A percentile compares a stretch with the other conserved stretches of the same genome.
phyloP scores from a whole-genome alignment of 2,888 invertebrate species.

The Eupithecia subfuscata region DNA sequence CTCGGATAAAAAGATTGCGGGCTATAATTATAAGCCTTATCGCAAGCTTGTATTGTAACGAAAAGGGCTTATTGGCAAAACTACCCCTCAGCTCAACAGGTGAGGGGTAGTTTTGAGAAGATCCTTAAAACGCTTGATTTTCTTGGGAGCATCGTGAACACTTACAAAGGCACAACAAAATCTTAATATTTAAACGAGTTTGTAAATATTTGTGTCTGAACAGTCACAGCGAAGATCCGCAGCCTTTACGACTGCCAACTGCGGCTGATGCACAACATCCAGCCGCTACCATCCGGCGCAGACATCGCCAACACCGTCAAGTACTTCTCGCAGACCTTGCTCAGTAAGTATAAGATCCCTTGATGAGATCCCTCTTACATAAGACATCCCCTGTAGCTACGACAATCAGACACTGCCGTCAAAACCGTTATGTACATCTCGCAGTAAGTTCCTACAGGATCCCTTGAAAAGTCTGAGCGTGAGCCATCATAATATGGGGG shows the following conservation, averaged over 20 bases:
- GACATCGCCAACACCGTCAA: slow-evolving; percentile 99
- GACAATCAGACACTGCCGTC: slow-evolving; percentile 95
- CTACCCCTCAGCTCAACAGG: neutral
- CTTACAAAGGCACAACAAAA: neutral
- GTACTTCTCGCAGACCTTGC: slow-evolving; percentile 98
- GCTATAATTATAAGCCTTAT: neutral
- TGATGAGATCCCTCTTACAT: neutral
- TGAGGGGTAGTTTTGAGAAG: neutral
- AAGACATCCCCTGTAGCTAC: slow-evolving; percentile 80
- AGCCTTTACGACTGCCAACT: slow-evolving; percentile 98
- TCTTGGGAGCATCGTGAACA: neutral
- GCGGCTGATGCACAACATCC: slow-evolving; percentile 94
- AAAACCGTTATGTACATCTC: slow-evolving; percentile 94
- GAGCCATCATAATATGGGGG: too few species aligned
- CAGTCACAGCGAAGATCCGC: slow-evolving; percentile 99
- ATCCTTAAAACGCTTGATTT: neutral
- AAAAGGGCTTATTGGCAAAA: neutral
- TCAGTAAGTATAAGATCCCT: slow-evolving; percentile 88
- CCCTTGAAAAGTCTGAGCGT: too few species aligned
- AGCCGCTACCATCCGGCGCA: slow-evolving; percentile 96
- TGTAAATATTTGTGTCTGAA: slow-evolving; percentile 4
- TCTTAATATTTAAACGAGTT: neutral
- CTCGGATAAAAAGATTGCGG: neutral
- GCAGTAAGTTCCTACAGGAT: slow-evolving; percentile 86
- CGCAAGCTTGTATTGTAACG: neutral